Base-by-base conservation (phyloP, 35 echinoderm and acorn worm genomes). In the Apostichopus californicus region DNA sequence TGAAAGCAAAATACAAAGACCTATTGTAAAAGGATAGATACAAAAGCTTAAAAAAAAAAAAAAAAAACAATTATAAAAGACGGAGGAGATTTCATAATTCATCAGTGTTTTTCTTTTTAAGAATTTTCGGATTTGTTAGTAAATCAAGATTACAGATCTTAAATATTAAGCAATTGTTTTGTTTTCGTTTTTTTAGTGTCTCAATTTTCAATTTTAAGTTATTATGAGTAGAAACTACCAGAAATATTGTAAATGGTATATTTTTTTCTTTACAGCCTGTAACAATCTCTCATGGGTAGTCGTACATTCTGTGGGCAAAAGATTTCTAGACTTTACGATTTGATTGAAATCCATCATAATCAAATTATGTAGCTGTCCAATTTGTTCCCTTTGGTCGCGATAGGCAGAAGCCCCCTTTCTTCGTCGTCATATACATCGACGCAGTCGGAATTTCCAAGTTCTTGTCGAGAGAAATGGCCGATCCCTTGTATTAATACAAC, bases 291-390 rank as follows among this genome's bases (percentile, higher is more conserved):
- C 64, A 68, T 68, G 64, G 11, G 18, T 68, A 46, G 64, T 68
- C 10, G 11, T 68, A 68, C 64, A 68, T 68, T 8, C 64, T 68
- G 18, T 18, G 34, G 34, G 34, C 34, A 46, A 46, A 46, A 46
- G 34, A 46, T 46, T 46, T 46, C 34, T 46, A 46, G 11, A 11
- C 18, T 18, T 68, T 6, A 14, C 18, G 18, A 18, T 68, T 68
- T 68, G 64, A 68, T 68, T 68, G 64, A 18, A 68, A 68, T 68
- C 64, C 64, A 68, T 68, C 64, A 68, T 68, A 68, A 68, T 68
- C 64, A 68, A 68, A 68, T 68, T 68, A 68, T 18, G 11, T 68
- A 11, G 18, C 64, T 68, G 64, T 68, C 18, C 64, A 68, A 68
- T 68, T 68, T 68, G 11, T 11, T 68, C 64, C 64, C 64, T 18